Percentiles rank a stretch among this genome's conserved stretches.
These are phyloP conservation scores for Dryobotodes eremita DNA, from an alignment of 2,888 invertebrate genomes.

Conservation along the genomic window DNA sequence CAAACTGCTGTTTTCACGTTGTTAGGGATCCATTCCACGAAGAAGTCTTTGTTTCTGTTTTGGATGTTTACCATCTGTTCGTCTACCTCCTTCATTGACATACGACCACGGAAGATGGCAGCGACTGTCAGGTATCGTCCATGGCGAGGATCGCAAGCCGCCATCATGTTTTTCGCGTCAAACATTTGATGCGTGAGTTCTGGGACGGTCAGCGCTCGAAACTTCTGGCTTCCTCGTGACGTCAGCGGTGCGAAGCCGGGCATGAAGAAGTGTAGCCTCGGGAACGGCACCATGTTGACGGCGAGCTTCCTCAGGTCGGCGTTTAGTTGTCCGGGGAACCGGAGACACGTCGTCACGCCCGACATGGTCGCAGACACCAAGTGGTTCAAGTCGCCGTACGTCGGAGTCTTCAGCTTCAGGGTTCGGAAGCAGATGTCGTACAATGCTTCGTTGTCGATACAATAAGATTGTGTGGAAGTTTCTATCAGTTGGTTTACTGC, in stretches of 20 bases:
- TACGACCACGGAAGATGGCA: constrained; percentile 96
- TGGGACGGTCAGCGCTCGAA: constrained; percentile 96
- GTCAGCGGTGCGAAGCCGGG: constrained; percentile 92
- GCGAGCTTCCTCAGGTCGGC: constrained; percentile 93
- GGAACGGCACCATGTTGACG: constrained; percentile 93
- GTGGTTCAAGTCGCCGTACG: constrained; percentile 94
- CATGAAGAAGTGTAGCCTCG: constrained; percentile 91
- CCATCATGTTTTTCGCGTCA: constrained; percentile 99
- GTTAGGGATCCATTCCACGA: constrained; percentile 95
- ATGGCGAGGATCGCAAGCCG: constrained; percentile 97
- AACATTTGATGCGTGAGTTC: constrained; percentile 97
- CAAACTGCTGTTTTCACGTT: constrained; percentile 95
- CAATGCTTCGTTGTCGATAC: constrained; percentile 94
- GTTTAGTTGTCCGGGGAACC: constrained; percentile 89
- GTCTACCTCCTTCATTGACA: constrained; percentile 98
- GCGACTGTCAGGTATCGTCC: constrained; percentile 97
- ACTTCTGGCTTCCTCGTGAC: constrained; percentile 95
- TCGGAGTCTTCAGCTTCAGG: constrained; percentile 93
- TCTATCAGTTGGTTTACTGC: constrained; percentile 92
- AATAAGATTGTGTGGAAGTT: constrained; percentile 92
- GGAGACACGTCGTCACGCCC: constrained; percentile 84
- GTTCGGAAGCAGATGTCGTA: constrained; percentile 95
- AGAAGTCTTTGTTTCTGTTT: constrained; percentile 94
- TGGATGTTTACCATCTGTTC: constrained; percentile 95
- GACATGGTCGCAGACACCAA: constrained; percentile 84